Base-by-base conservation (phyloP, 2,113 vertebrate species). In the Psilopsiagon aurifrons region DNA sequence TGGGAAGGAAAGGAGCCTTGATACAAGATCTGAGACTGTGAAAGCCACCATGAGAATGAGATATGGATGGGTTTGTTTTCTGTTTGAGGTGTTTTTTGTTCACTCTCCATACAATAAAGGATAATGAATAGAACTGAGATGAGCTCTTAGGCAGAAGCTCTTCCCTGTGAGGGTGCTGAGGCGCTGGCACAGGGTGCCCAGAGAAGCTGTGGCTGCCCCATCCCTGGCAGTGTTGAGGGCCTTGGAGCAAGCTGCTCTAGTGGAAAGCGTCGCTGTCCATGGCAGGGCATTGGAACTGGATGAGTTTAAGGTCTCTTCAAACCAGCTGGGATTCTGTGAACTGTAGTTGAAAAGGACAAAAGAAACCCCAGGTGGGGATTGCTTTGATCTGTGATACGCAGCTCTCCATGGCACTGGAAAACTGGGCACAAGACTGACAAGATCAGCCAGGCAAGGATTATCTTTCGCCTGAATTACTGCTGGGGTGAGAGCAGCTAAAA, bases 361-460 rank as follows among this genome's bases (percentile, higher is more conserved):
- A 33, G 31, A 52, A 79, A 16, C 0, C 6, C n/a, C 28, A 2
- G 0, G 3, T 55, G 18, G 24, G 46, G n/a, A 47, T 79, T 28
- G 6, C 41, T 62, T 59, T 55, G 68, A 20, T 54, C 25, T 47
- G 41, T 54, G 60, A 33, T 41, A 29, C 3, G 0, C 31, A 63
- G 31, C 23, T 64, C 63, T 63, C 28, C 4, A 0, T 28, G n/a
- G n/a, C 52, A n/a, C 23, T 0, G 0, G 46, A 47, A 80, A 73
- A 37, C 52, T n/a, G 39, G 52, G 11, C 24, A 25, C 37, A 51
- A 46, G 49, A 43, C 31, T 66, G n/a, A 15, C n/a, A 35, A 47
- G 35, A 23, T 70, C 37, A 66, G 33, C 49, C 13, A 29, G 37
- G 68, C 43, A 41, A 24, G 77, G 63, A 33, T 55, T 35, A 11